These are phyloP conservation scores for Mastigias papua DNA, from an alignment of 30 jellyfish, hydroid and myxozoan genomes.

Conservation along the genomic window DNA sequence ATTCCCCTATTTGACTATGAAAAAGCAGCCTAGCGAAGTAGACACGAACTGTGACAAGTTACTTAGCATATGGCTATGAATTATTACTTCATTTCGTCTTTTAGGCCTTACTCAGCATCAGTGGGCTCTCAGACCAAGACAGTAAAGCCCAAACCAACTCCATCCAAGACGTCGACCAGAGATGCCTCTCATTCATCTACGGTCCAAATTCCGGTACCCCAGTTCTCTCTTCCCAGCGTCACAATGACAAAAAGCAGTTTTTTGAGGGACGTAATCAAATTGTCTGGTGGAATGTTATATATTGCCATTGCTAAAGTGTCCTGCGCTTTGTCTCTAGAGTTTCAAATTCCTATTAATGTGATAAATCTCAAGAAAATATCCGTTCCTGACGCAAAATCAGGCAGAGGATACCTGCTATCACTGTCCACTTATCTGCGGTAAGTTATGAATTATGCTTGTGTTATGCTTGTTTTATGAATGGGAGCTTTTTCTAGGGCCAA, in stretches of 20 bases:
- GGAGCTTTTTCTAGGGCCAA: no score
- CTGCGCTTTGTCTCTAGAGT: background rate
- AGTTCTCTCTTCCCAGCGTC: background rate
- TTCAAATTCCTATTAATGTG: no score
- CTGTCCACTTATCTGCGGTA: background rate
- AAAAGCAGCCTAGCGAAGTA: no score
- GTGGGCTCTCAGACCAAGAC: background rate
- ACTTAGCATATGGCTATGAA: no score
- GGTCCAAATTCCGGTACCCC: background rate
- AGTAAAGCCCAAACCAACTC: background rate
- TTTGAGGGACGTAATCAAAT: background rate
- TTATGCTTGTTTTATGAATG: background rate
- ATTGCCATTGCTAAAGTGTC: background rate
- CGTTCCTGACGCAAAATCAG: background rate
- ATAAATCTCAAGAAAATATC: background rate
- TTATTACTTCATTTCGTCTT: no score
- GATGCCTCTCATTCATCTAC: background rate
- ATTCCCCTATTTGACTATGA: no score
- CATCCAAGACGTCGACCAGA: background rate
- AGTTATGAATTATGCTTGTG: background rate
- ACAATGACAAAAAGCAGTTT: background rate
- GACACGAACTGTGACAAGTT: no score
- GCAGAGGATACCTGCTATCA: background rate
- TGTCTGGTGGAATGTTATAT: no score
- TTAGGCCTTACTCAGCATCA: no score